Conservation (phyloP, 2,113 vertebrate genomes). For the Prionailurus viverrinus region DNA sequence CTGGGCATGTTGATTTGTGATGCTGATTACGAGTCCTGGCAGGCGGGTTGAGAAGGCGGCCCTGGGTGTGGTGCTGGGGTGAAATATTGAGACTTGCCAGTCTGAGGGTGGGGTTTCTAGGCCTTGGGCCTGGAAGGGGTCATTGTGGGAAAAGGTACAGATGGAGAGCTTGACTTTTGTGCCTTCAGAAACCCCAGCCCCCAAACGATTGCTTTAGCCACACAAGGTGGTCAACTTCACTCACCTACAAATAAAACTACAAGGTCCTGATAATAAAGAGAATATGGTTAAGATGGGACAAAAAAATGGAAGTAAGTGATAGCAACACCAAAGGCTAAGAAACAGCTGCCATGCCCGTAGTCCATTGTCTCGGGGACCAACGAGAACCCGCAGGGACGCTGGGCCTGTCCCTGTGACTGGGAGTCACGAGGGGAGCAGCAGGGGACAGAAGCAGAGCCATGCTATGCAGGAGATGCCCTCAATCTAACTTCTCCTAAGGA, state of each 20-base stretch:
- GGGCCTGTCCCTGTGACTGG: background rate
- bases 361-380: background rate
- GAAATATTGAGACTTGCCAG: background rate
- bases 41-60: background rate
- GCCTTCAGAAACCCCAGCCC: background rate
- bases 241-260: background rate
- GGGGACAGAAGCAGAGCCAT: background rate
- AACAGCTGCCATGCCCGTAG: too few species aligned
- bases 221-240: background rate
- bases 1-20: background rate
- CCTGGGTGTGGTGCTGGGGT: background rate
- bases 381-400: too few species aligned
- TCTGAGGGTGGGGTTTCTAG: too few species aligned
- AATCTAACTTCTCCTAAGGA: background rate
- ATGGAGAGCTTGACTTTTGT: background rate
- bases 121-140: background rate
- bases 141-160: too few species aligned
- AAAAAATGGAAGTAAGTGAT: background rate
- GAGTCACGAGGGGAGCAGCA: background rate
- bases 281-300: background rate
- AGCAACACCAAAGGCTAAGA: background rate
- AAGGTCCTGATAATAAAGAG: background rate
- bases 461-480: background rate
- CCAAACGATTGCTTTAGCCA: background rate
- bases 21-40: background rate